These are phyloP conservation scores for Gambusia affinis DNA, from an alignment of 2,113 vertebrate species.

Conservation along the genomic window DNA sequence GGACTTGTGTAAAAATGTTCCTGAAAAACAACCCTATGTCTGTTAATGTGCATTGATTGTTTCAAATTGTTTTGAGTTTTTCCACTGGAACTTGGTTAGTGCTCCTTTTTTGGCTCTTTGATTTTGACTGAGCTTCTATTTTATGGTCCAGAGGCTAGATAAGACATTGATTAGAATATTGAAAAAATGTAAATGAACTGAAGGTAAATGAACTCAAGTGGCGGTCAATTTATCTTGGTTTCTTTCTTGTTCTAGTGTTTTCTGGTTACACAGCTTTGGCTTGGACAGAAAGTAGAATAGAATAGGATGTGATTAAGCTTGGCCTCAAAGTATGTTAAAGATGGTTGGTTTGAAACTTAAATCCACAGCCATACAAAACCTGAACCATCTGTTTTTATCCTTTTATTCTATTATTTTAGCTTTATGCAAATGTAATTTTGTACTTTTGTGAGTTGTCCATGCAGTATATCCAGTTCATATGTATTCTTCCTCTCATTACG, in stretches of 20 bases:
- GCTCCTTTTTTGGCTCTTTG: conserved; percentile 13
- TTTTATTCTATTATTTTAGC: background rate
- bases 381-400: background rate
- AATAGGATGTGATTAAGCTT: conserved; percentile 17
- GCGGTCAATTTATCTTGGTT: conserved; percentile 30
- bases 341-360: conserved; percentile 1
- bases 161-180: conserved; percentile 31
- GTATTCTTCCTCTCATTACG: background rate
- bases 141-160: conserved; percentile 39
- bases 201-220: conserved; percentile 14
- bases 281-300: conserved; percentile 19
- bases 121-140: conserved; percentile 32
- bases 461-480: background rate
- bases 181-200: conserved; percentile 42
- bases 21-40: background rate
- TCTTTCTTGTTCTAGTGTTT: conserved; percentile 19
- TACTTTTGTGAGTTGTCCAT: background rate
- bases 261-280: conserved; percentile 6
- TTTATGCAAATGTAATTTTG: background rate
- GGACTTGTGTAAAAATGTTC: background rate
- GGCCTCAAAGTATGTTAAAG: background rate
- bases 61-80: conserved; percentile 25
- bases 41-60: background rate
- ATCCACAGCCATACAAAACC: background rate
- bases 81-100: conserved; percentile 5